A percentile compares a stretch with the other conserved stretches of the same genome.
Evolutionary conservation across 2,888 invertebrate species (phyloP).

Genomic region (Junonia oenone): DNA sequence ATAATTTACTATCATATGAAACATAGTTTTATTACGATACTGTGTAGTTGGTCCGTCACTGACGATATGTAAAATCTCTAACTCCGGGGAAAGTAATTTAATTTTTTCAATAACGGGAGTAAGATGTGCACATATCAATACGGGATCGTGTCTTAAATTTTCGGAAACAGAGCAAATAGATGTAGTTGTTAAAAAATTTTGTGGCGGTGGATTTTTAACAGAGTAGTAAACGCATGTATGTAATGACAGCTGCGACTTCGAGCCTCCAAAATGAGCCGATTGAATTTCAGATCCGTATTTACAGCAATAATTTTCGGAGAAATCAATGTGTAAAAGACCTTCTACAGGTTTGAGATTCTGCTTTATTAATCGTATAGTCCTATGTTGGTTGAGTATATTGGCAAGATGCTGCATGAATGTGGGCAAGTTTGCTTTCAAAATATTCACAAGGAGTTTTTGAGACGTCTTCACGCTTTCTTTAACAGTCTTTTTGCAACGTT

Average conservation of each 20-base stretch:
- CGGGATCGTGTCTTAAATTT: slow-evolving; percentile 15
- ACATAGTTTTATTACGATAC: slow-evolving; percentile 14
- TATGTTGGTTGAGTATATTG: background rate
- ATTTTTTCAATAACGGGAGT: slow-evolving; percentile 6
- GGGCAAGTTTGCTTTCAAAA: background rate
- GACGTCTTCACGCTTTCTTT: background rate
- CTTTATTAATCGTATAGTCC: background rate
- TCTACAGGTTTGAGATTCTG: background rate
- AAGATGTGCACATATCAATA: slow-evolving; percentile 10
- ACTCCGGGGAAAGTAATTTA: background rate
- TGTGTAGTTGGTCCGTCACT: slow-evolving; percentile 10
- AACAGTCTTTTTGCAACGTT: background rate
- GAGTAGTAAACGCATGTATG: background rate
- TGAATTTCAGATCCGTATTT: too few species aligned
- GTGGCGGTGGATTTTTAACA: too few species aligned
- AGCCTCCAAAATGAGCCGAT: too few species aligned
- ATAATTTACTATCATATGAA: background rate
- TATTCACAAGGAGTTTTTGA: background rate
- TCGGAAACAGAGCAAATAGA: background rate
- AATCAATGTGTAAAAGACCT: background rate
- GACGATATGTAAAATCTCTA: slow-evolving; percentile 2
- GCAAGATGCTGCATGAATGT: background rate
- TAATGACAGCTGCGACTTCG: background rate
- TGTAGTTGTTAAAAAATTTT: background rate
- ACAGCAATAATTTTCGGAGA: too few species aligned